Conservation (phyloP, 2,888 invertebrate species). For the Scotopteryx bipunctaria region DNA sequence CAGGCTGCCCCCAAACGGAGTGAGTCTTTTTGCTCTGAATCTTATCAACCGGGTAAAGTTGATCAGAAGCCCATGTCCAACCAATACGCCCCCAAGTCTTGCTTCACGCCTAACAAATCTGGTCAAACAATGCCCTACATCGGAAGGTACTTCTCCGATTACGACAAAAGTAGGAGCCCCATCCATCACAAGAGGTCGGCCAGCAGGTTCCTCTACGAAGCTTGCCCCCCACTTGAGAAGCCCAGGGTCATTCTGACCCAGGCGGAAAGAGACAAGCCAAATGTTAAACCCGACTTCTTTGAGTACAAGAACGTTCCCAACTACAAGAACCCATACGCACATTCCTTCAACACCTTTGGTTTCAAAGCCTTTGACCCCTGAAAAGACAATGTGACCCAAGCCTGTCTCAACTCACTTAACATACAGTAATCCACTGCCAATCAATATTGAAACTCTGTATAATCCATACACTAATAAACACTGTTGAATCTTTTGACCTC, state of each 20-base stretch:
- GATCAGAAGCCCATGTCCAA: conserved; percentile 1
- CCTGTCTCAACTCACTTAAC: background rate
- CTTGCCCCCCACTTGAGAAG: conserved; percentile 39
- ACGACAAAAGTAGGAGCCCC: conserved; percentile 17
- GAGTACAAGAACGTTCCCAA: conserved; percentile 44
- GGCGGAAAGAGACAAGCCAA: conserved; percentile 47
- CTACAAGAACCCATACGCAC: conserved; percentile 44
- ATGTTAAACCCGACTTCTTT: conserved; percentile 41
- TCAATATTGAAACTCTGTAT: conserved; percentile 23
- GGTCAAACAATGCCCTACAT: conserved; percentile 6
- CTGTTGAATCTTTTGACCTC: conserved; percentile 12
- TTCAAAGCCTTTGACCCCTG: conserved; percentile 32
- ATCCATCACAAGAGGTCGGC: conserved; percentile 17
- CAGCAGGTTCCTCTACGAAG: conserved; percentile 16
- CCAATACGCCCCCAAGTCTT: conserved; percentile 5
- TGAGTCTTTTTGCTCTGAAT: background rate
- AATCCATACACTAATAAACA: conserved; percentile 42
- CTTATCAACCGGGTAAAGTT: background rate
- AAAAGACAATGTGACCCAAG: conserved; percentile 8
- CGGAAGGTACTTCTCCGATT: conserved; percentile 10
- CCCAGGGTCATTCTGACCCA: conserved; percentile 40
- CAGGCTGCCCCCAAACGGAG: conserved; percentile 12
- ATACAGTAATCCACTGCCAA: conserved; percentile 1
- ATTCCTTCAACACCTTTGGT: conserved; percentile 32
- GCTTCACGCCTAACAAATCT: conserved; percentile 11